A percentile compares a stretch with the other conserved stretches of the same genome.
Conservation (phyloP, 1,140 invertebrate genomes). For the Stegodyphus dumicola region DNA sequence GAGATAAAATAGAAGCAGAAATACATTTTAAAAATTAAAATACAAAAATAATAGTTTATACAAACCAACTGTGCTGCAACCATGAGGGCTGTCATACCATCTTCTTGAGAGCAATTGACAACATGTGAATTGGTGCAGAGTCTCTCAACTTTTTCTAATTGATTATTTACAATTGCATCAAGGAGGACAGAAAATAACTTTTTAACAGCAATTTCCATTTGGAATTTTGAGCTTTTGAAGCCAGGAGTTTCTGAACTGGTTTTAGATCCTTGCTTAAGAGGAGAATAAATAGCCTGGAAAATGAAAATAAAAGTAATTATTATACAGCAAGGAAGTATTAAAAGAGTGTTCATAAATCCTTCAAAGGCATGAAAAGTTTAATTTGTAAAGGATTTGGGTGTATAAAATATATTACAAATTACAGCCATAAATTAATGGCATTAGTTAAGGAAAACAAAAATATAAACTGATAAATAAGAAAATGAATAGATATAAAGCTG, state of each 20-base stretch:
- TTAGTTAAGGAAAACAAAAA: too few relatives aligned
- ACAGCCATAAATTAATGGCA: too few relatives aligned
- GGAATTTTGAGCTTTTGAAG: background rate
- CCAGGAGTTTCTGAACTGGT: background rate
- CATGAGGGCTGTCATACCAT: constrained; percentile 66
- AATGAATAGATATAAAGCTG: too few relatives aligned
- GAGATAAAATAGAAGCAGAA: too few relatives aligned
- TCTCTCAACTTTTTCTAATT: constrained; percentile 28
- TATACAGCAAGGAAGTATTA: background rate
- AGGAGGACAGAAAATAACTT: constrained; percentile 29
- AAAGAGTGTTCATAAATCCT: background rate
- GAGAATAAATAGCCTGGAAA: background rate
- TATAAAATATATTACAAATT: too few relatives aligned
- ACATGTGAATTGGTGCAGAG: constrained; percentile 21
- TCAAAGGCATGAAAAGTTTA: background rate
- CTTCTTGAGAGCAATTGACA: constrained; percentile 65
- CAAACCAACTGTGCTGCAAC: constrained; percentile 65
- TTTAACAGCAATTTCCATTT: background rate
- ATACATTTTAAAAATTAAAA: too few relatives aligned
- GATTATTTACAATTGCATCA: constrained; percentile 30
- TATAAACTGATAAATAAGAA: too few relatives aligned
- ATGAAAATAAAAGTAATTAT: constrained; percentile 3
- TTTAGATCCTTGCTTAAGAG: constrained; percentile 12
- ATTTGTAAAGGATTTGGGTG: background rate
- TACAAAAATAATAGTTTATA: background rate